Evolutionary conservation across 35 echinoderm and acorn worm genomes (phyloP).

Genomic region (Apostichopus japonicus): DNA sequence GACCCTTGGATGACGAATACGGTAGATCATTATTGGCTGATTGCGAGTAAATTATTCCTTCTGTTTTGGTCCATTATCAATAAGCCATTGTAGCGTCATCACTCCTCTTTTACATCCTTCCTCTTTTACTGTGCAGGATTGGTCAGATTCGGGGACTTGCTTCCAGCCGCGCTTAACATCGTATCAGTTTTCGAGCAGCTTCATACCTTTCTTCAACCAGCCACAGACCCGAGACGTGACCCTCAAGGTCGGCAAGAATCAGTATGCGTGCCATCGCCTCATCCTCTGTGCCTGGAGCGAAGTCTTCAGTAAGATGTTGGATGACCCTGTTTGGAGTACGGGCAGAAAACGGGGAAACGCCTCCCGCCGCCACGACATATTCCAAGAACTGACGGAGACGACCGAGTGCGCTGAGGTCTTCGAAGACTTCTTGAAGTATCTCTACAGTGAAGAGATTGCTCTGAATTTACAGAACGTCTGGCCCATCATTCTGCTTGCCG

Average conservation of each 20-base stretch:
- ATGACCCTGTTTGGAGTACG: slow-evolving; percentile 59
- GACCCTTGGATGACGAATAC: too few relatives aligned
- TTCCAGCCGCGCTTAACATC: slow-evolving; percentile 33
- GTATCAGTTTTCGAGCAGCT: slow-evolving; percentile 26
- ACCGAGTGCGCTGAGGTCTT: slow-evolving; percentile 62
- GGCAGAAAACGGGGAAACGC: slow-evolving; percentile 11
- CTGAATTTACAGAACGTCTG: slow-evolving; percentile 60
- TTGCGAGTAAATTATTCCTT: too few relatives aligned
- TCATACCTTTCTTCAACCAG: slow-evolving; percentile 60
- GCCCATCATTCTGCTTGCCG: slow-evolving; percentile 66
- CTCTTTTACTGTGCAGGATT: not conserved
- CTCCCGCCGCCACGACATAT: slow-evolving; percentile 21
- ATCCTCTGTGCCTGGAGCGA: slow-evolving; percentile 83
- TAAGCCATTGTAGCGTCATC: too few relatives aligned
- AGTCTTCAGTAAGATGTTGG: slow-evolving; percentile 75
- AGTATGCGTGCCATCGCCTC: slow-evolving; percentile 67
- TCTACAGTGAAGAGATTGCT: slow-evolving; percentile 71
- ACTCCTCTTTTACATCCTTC: too few relatives aligned
- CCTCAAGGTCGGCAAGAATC: slow-evolving; percentile 43
- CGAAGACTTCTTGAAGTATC: slow-evolving; percentile 72
- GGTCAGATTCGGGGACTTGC: slow-evolving; percentile 41
- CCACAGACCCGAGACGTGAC: slow-evolving; percentile 67
- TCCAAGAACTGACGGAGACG: slow-evolving; percentile 61
- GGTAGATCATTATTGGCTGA: too few relatives aligned
- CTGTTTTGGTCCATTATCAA: too few relatives aligned